A percentile compares a stretch with the other conserved stretches of the same genome.
phyloP scores from a whole-genome alignment of 2,113 vertebrate species.

The Polyodon spathula region DNA sequence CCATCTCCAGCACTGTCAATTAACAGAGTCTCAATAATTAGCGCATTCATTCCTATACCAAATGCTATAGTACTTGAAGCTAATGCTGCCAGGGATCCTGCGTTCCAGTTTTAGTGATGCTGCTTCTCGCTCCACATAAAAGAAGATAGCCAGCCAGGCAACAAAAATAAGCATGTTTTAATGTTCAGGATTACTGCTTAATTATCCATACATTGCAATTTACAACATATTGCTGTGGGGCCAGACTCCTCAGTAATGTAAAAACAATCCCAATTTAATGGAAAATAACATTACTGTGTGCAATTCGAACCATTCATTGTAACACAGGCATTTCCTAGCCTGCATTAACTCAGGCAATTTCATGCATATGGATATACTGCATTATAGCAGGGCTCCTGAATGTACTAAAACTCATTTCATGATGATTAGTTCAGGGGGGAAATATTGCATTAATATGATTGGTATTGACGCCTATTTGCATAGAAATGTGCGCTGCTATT shows the following conservation, averaged over 20 bases:
- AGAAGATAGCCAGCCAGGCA: conserved; percentile 46
- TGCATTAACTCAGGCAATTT: conserved; percentile 80
- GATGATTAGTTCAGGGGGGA: conserved; percentile 95
- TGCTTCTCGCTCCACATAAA: conserved; percentile 35
- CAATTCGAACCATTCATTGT: conserved; percentile 90
- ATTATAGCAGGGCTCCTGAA: conserved; percentile 90
- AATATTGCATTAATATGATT: conserved; percentile 67
- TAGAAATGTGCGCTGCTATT: conserved; percentile 48
- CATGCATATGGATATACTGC: conserved; percentile 98
- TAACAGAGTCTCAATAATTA: no score
- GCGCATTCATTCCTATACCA: no score
- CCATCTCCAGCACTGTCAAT: no score
- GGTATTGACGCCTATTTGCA: conserved; percentile 75
- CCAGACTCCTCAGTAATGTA: conserved; percentile 55
- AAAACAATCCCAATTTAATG: conserved; percentile 64
- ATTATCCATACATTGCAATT: conserved; percentile 77
- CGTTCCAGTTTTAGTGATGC: neutral
- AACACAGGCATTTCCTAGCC: conserved; percentile 71
- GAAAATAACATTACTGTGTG: conserved; percentile 84
- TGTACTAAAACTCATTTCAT: conserved; percentile 98
- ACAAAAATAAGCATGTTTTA: conserved; percentile 64
- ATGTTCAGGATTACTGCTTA: conserved; percentile 71
- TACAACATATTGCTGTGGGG: conserved; percentile 82
- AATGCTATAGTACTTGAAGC: no score
- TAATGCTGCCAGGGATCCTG: neutral